Evolutionary conservation across 2,888 invertebrate genomes (phyloP).

Genomic region (Andrena hattorfiana): DNA sequence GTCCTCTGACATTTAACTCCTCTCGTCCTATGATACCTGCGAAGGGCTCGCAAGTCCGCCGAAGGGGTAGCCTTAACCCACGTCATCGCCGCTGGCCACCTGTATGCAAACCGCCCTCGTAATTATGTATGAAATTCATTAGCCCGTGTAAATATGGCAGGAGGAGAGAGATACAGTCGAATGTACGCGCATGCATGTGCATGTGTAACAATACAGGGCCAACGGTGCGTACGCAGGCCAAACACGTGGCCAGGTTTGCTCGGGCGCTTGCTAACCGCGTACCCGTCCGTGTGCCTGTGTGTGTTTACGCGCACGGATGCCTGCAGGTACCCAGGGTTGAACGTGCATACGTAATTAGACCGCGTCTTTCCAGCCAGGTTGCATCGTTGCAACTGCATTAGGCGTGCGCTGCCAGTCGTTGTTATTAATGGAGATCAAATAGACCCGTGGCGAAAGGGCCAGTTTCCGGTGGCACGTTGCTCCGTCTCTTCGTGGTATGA

Average conservation of each 20-base stretch:
- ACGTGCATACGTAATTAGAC: conserved; percentile 54
- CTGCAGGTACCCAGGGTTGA: conserved; percentile 23
- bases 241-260: conserved; percentile 41
- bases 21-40: background rate
- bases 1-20: background rate
- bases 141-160: conserved; percentile 75
- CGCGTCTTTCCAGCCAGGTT: conserved; percentile 42
- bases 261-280: conserved; percentile 6
- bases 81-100: conserved; percentile 11
- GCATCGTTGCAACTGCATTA: conserved; percentile 28
- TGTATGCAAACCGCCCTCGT: conserved; percentile 48
- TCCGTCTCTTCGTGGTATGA: too few relatives aligned
- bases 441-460: conserved; percentile 20
- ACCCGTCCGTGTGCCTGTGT: background rate
- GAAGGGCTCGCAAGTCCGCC: too few relatives aligned
- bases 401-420: background rate
- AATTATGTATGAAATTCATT: conserved; percentile 81
- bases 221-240: conserved; percentile 40
- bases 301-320: background rate
- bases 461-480: background rate
- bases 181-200: conserved; percentile 15
- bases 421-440: conserved; percentile 45
- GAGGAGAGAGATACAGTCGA: conserved; percentile 18
- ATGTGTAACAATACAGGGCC: conserved; percentile 52
- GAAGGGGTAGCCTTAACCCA: conserved; percentile 4